Evolutionary conservation across 2,888 invertebrate species (phyloP), one percentile per base, ranked within the genome.

Genomic region (Tinea semifulvella): DNA sequence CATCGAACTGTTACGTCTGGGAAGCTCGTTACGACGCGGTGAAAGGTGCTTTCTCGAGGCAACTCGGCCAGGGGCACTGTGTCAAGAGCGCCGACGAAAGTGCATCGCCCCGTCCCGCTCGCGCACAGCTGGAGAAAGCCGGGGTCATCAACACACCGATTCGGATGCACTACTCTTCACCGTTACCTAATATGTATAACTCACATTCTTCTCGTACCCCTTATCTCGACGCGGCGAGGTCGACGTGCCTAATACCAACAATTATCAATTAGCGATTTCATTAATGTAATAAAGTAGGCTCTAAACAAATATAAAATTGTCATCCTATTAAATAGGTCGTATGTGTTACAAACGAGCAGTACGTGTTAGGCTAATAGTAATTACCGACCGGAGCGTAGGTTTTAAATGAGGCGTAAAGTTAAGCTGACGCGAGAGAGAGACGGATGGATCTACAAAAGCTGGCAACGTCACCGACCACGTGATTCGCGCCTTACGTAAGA

Each of bases 61-160:
- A 75, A 74, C 63, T 74, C 75, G 80, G 81, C 79, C 81, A 81
- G 64, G 80, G 81, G 68, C 81, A 81, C 65, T 77, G 71, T 80
- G 82, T 82, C 80, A 81, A 80, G 82, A 73, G 76, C 79, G 68
- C 55, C 69, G 70, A 69, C 65, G 77, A 79, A 77, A 77, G 79
- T 76, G 69, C 75, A 68, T 65, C 68, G 75, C 68, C 74, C 68
- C 67, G 65, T 56, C 61, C 61, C 65, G 65, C 64, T 52, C 57
- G 46, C 62, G 55, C 64, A 64, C 67, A 74, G 67, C 73, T 70
- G 74, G 75, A 72, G 73, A 74, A 75, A 77, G 74, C 65, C 22
- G 62, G 56, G 72, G 64, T 72, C 72, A 66, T 68, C 70, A 67
- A 73, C 74, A 71, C 47, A 52, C 40, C 31, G 2, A 3, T 31